These are phyloP conservation scores for Perognathus longimembris DNA, from an alignment of 2,113 vertebrate genomes.

Conservation along the genomic window DNA sequence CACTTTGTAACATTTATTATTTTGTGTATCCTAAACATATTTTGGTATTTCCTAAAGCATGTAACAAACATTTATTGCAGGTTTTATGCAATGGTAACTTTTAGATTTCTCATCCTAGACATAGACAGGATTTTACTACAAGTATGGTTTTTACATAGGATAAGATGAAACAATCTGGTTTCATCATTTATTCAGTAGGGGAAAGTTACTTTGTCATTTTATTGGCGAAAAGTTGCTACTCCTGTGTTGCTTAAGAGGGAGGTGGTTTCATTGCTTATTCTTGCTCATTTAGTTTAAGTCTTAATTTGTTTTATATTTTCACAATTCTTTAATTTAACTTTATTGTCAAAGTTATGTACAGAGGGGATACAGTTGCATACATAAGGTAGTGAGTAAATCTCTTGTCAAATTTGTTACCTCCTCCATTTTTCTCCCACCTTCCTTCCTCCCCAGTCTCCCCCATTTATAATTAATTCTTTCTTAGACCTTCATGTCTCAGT, in stretches of 20 bases:
- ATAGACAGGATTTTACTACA: background rate
- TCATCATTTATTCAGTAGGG: conserved; percentile 1
- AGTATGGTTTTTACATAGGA: background rate
- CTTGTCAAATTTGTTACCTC: no score
- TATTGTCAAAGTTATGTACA: no score
- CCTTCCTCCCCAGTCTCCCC: no score
- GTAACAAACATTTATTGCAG: background rate
- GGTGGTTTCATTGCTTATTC: background rate
- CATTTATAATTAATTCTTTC: conserved; percentile 10
- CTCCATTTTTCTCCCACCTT: no score
- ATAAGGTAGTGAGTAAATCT: no score
- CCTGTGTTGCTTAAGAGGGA: background rate
- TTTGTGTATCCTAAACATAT: background rate
- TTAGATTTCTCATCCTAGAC: background rate
- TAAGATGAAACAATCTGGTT: background rate
- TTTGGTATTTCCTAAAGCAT: conserved; percentile 3
- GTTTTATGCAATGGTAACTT: background rate
- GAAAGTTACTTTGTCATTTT: background rate
- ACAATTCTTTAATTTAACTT: background rate
- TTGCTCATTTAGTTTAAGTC: background rate
- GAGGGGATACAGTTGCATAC: no score
- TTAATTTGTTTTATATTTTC: conserved; percentile 33
- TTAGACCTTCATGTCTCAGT: background rate
- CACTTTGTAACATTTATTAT: background rate
- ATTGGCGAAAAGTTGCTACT: background rate